Base-by-base conservation (phyloP, 2,113 vertebrate genomes). In the Varanus salvator region DNA sequence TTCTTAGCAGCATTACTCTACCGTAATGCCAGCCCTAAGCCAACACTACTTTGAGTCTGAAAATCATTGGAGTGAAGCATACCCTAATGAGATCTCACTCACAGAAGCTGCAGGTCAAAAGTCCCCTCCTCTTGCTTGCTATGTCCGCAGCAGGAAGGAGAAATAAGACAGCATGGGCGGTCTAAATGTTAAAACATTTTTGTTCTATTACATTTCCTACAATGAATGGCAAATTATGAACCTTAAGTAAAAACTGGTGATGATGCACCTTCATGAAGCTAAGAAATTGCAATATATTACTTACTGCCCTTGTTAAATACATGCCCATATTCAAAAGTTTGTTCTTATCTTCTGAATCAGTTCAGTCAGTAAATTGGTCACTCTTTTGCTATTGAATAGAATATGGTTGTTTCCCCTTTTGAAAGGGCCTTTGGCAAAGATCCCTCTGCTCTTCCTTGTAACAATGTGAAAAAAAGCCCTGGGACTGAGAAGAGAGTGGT, bases 31-130 rank as follows among this genome's bases (percentile, higher is more conserved):
- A 87, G 66, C 0, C 12, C 23, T 34, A 87, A 75, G 12, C 52
- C 0, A 2, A 85, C 1, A 2, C 44, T 57, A 25, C 27, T 54
- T 80, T 50, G 27, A 11, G 25, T 15, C 19, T 78, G 0, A 38
- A 44, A 23, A 69, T 34, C 84, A 66, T 8, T 77, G 87, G 60
- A 87, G 74, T 4, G 17, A 86, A 44, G 80, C 84, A 2, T 6
- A 88, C 57, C 87, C 66, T 34, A 90, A 91, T 75, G 17, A 34
- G 83, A 91, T 91, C 93, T 92, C 86, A 90, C 17, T 1, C 21
- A 76, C 52, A 34, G 87, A 90, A 5, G 87, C 31, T 60, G 50
- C 76, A 86, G 69, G 64, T 80, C 34, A 69, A 57, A 85, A 77
- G 57, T 66, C 75, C n/a, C 23, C 52, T 78, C 82, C 74, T 25